Percentiles rank a stretch among this genome's conserved stretches.
phyloP scores from a whole-genome alignment of 2,797 vertebrate genomes.

The Macropus fuliginosus region DNA sequence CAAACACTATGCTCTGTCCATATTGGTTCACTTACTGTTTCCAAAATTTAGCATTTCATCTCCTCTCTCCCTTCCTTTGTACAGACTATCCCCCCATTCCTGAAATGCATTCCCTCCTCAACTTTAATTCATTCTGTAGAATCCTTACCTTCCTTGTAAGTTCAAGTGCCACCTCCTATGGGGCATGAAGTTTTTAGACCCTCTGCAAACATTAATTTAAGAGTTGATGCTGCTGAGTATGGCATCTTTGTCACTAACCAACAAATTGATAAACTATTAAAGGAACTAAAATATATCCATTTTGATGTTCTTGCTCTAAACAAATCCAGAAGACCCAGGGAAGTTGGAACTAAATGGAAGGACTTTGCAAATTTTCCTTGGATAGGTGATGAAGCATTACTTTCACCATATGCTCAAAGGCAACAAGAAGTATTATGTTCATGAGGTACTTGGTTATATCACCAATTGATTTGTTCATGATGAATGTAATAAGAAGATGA shows the following conservation, averaged over 20 bases:
- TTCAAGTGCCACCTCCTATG: background rate
- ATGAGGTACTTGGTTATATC: background rate
- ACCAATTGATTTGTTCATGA: background rate
- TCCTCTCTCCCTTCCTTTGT: background rate
- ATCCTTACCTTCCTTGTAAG: background rate
- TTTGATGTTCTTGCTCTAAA: background rate
- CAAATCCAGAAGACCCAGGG: background rate
- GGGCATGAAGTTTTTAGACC: background rate
- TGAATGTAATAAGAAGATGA: background rate
- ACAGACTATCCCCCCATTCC: background rate
- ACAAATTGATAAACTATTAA: background rate
- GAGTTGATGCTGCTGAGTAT: background rate
- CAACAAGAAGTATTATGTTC: background rate
- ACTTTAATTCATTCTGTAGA: background rate
- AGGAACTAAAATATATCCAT: background rate
- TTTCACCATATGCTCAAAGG: background rate
- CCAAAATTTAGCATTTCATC: background rate
- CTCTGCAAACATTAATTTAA: background rate
- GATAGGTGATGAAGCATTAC: background rate
- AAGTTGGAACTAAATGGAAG: background rate
- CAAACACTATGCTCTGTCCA: background rate
- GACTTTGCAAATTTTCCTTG: background rate
- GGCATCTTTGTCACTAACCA: background rate
- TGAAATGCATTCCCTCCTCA: background rate
- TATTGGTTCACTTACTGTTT: background rate